Evolutionary conservation across 2,888 invertebrate genomes (phyloP).

Genomic region (Metalampra italica): DNA sequence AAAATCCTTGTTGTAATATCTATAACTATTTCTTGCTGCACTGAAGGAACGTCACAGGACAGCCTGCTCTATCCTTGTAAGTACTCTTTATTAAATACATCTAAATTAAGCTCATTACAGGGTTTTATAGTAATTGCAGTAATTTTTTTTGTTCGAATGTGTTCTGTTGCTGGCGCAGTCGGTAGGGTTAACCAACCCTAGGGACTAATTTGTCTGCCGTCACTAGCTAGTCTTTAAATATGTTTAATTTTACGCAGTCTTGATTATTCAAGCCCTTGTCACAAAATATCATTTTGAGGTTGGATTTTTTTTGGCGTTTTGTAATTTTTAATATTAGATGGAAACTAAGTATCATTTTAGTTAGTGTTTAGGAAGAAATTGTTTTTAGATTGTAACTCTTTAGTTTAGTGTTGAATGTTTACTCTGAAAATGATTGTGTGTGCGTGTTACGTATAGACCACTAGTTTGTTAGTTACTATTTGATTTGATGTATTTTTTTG

Average conservation of each 20-base stretch:
- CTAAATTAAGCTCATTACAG: neutral
- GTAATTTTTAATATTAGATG: no score
- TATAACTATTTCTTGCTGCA: conserved; percentile 38
- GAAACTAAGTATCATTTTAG: no score
- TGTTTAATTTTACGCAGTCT: no score
- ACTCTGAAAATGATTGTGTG: conserved; percentile 34
- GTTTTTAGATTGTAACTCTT: no score
- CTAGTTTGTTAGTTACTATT: conserved; percentile 8
- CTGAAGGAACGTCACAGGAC: conserved; percentile 81
- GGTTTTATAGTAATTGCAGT: neutral
- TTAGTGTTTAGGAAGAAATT: no score
- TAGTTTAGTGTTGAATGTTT: conserved; percentile 18
- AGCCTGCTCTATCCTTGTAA: conserved; percentile 81
- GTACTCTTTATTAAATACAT: conserved; percentile 42
- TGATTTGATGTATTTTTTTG: conserved; percentile 31
- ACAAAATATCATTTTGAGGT: neutral
- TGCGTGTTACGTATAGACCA: conserved; percentile 37
- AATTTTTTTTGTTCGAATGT: no score
- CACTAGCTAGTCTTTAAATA: conserved; percentile 16
- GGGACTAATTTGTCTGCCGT: no score
- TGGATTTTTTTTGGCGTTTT: no score
- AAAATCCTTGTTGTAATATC: neutral
- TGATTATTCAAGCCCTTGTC: neutral
- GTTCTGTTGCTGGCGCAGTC: no score
- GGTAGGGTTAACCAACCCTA: no score